These are phyloP conservation scores for Anthopleura sola DNA, from an alignment of 64 coral and sea anemone species.

Conservation along the genomic window DNA sequence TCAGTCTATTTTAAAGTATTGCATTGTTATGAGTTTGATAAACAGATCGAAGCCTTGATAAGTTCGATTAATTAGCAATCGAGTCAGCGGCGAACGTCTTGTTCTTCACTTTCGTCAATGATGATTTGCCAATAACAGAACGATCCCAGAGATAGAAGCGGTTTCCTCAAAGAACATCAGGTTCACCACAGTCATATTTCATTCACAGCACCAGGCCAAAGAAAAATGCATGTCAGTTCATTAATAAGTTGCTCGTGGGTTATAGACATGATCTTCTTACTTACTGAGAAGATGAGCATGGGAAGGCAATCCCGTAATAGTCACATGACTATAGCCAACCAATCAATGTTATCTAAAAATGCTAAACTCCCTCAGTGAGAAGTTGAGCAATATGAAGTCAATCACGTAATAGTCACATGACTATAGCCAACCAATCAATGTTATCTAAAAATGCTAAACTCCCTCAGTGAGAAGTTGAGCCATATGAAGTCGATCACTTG, in stretches of 20 bases:
- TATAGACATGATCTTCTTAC: not conserved
- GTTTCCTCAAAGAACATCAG: not conserved
- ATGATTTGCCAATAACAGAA: not conserved
- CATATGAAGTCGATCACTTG: too few species aligned
- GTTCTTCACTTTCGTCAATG: not conserved
- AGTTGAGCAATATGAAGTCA: too few species aligned
- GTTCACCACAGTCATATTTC: not conserved
- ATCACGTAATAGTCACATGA: too few species aligned
- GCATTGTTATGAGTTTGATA: conserved; percentile 16
- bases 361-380: not conserved
- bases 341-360: too few species aligned
- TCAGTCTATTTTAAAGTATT: not conserved
- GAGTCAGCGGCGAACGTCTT: not conserved
- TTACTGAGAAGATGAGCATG: too few species aligned
- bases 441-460: too few species aligned
- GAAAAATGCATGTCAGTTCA: not conserved
- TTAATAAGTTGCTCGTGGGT: not conserved
- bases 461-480: too few species aligned
- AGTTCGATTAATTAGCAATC: conserved; percentile 10
- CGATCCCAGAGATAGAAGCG: not conserved
- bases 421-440: too few species aligned
- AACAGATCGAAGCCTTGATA: conserved; percentile 19
- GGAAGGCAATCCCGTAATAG: too few species aligned
- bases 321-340: too few species aligned
- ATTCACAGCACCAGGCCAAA: not conserved